Percentiles rank a stretch among this genome's conserved stretches.
These are phyloP conservation scores for Osmerus eperlanus DNA, from an alignment of 2,113 vertebrate species.

Conservation along the genomic window DNA sequence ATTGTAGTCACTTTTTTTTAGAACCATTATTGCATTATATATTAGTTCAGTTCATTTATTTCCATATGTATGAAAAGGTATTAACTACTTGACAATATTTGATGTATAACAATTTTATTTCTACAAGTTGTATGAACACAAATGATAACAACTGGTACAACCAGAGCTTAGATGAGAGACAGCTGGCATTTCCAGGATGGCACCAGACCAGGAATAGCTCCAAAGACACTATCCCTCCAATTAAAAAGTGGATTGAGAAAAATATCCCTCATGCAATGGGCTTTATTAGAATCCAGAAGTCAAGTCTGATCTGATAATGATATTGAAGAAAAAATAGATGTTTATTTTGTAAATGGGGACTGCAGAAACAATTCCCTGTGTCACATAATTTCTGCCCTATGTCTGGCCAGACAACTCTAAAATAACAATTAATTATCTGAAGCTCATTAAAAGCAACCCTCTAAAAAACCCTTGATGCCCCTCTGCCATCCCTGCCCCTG, in stretches of 20 bases:
- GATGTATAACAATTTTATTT: neutral
- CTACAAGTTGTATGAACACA: constrained; percentile 43
- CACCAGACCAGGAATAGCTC: constrained; percentile 74
- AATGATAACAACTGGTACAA: constrained; percentile 59
- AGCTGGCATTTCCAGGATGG: constrained; percentile 78
- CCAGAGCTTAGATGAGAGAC: constrained; percentile 61
- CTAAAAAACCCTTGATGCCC: constrained; percentile 35
- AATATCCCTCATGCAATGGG: constrained; percentile 45
- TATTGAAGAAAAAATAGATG: constrained; percentile 34
- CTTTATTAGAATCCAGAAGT: constrained; percentile 57
- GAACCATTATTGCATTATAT: too few species aligned
- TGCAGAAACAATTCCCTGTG: constrained; percentile 45
- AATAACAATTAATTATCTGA: constrained; percentile 62
- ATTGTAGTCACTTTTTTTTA: too few species aligned
- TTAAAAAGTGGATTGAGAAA: constrained; percentile 63
- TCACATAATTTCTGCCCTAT: constrained; percentile 35
- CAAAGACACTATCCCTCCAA: constrained; percentile 68
- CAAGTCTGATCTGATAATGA: constrained; percentile 50
- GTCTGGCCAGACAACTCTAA: constrained; percentile 38
- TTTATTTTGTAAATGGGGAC: constrained; percentile 60
- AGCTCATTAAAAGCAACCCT: constrained; percentile 53
- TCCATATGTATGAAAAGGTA: neutral
- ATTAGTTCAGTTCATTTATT: too few species aligned
- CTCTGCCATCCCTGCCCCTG: constrained; percentile 19
- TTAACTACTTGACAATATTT: constrained; percentile 7